Percentiles rank a stretch among this genome's conserved stretches.
Conservation (phyloP, 2,113 vertebrate genomes). For the Heterotis niloticus region DNA sequence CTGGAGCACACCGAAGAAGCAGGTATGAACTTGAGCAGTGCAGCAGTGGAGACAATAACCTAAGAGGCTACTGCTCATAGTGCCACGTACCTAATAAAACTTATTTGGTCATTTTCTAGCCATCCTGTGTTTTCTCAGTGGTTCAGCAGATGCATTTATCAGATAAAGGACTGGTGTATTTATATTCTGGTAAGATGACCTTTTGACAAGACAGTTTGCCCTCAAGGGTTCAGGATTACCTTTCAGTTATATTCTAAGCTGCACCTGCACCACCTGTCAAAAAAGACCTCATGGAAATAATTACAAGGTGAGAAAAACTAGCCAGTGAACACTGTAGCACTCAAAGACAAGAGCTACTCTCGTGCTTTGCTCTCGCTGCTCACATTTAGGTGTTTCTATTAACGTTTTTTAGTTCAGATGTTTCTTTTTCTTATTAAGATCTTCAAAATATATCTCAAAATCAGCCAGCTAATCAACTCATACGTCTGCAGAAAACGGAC, state of each 20-base stretch:
- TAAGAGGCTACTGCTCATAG: background rate
- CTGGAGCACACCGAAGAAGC: background rate
- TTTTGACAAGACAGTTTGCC: background rate
- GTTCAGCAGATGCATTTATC: background rate
- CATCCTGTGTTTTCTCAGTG: background rate
- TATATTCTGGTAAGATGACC: background rate
- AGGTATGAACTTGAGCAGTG: background rate
- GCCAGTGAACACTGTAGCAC: too few relatives aligned
- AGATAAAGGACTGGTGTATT: background rate
- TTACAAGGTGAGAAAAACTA: too few relatives aligned
- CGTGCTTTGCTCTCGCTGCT: too few relatives aligned
- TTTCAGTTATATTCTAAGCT: background rate
- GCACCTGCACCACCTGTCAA: background rate
- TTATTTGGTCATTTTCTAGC: background rate
- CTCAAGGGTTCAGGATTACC: background rate
- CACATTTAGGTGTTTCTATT: too few relatives aligned
- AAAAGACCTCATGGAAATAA: too few relatives aligned
- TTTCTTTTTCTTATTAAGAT: too few relatives aligned
- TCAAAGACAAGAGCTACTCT: too few relatives aligned
- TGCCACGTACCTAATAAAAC: background rate
- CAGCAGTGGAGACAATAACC: slow-evolving; percentile 1
- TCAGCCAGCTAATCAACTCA: too few relatives aligned
- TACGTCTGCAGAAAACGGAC: too few relatives aligned
- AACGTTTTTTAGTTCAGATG: too few relatives aligned
- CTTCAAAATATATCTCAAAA: too few relatives aligned